These are phyloP conservation scores for Monochamus saltuarius DNA, from an alignment of 1,140 invertebrate species.

Conservation along the genomic window DNA sequence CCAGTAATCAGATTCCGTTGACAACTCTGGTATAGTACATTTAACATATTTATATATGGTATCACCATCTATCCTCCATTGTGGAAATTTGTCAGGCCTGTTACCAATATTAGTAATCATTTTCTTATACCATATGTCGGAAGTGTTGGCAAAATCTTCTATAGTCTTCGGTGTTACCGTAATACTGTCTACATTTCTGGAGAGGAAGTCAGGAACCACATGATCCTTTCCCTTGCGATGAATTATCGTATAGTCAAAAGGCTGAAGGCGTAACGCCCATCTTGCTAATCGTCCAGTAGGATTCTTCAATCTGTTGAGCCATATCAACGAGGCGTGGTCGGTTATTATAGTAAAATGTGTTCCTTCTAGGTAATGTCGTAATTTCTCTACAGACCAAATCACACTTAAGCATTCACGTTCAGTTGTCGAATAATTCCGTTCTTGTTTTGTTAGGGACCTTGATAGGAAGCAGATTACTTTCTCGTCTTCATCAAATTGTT, in stretches of 20 bases:
- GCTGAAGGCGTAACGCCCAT: conserved; percentile 5
- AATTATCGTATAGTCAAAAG: conserved; percentile 5
- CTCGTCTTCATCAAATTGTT: conserved; percentile 36
- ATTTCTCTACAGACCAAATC: conserved; percentile 45
- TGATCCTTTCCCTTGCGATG: conserved; percentile 12
- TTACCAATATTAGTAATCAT: background rate
- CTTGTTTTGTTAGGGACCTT: conserved; percentile 38
- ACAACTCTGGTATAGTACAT: conserved; percentile 4
- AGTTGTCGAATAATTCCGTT: conserved; percentile 48
- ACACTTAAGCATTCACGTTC: conserved; percentile 53
- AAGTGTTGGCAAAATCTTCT: background rate
- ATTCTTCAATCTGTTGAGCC: conserved; percentile 44
- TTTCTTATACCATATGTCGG: conserved; percentile 2
- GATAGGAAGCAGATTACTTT: conserved; percentile 53
- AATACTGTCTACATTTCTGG: background rate
- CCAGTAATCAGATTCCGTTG: conserved; percentile 9
- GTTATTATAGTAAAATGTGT: conserved; percentile 50
- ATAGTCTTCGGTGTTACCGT: background rate
- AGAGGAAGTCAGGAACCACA: conserved; percentile 19
- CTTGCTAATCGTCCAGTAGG: conserved; percentile 25
- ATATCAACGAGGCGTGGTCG: conserved; percentile 52
- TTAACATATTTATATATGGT: conserved; percentile 13
- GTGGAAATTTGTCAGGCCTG: conserved; percentile 2
- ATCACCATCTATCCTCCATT: conserved; percentile 7
- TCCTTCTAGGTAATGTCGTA: conserved; percentile 47